Percentiles rank a stretch among this genome's conserved stretches.
Conservation (phyloP, 2,113 vertebrate species). For the Conger conger region DNA sequence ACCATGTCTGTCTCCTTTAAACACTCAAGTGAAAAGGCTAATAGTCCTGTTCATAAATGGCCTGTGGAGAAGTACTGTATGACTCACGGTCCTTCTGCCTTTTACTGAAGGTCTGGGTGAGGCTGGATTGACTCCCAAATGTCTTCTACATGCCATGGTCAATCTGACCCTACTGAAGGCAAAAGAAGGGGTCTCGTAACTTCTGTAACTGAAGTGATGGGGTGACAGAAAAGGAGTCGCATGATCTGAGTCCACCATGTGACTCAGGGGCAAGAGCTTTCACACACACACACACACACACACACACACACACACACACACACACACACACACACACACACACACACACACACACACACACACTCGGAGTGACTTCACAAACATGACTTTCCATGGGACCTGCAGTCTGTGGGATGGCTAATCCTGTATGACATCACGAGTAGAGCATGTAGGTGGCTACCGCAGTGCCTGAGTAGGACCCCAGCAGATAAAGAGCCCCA, state of each 20-base stretch:
- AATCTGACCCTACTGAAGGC: no score
- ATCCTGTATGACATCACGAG: neutral
- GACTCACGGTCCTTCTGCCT: neutral
- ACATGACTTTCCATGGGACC: neutral
- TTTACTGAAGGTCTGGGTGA: neutral
- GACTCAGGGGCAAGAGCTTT: neutral
- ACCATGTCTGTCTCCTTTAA: neutral
- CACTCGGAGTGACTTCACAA: neutral
- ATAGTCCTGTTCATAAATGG: neutral
- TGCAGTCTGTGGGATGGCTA: neutral
- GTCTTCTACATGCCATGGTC: no score
- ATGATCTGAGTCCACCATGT: neutral
- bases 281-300: constrained; percentile 11
- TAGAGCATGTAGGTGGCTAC: neutral
- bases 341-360: constrained; percentile 18
- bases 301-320: constrained; percentile 19
- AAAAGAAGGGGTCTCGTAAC: no score
- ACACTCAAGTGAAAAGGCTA: neutral
- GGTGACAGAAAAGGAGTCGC: no score
- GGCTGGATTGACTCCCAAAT: no score
- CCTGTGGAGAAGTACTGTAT: neutral
- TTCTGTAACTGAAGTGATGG: no score
- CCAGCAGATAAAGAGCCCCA: constrained; percentile 9
- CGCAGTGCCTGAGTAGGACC: neutral
- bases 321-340: constrained; percentile 11